Percentiles rank a stretch among this genome's conserved stretches.
Conservation (phyloP, 2,113 vertebrate genomes). For the Rhinichthys klamathensis region DNA sequence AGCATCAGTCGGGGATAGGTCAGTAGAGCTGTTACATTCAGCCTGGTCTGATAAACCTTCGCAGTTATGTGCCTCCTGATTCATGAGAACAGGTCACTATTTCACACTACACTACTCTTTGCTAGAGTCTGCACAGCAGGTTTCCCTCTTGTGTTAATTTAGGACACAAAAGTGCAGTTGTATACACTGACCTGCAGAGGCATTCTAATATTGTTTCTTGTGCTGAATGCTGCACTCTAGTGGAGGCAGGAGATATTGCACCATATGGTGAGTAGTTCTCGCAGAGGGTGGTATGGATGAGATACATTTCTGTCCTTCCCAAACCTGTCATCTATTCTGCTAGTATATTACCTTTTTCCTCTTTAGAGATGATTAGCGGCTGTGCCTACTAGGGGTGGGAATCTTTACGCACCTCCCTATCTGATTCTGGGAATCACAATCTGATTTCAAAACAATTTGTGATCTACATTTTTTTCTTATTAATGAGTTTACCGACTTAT, state of each 20-base stretch:
- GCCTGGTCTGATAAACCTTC: not conserved
- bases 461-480: not conserved
- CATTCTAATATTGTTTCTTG: conserved; percentile 62
- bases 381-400: not conserved
- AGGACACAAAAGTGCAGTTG: not conserved
- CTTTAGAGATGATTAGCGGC: not conserved
- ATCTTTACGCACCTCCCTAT: not conserved
- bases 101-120: not conserved
- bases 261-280: conserved; percentile 74
- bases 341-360: not conserved
- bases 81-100: not conserved
- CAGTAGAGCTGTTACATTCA: conserved; percentile 62
- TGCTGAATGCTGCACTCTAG: conserved; percentile 78
- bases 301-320: not conserved
- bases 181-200: conserved; percentile 55
- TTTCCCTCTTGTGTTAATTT: conserved; percentile 10
- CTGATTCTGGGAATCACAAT: not conserved
- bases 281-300: not conserved
- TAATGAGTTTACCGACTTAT: not conserved
- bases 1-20: conserved; percentile 85
- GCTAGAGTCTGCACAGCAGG: not conserved
- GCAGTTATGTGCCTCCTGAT: not conserved
- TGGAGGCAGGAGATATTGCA: conserved; percentile 75
- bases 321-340: not conserved
- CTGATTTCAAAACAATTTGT: not conserved